Conservation (phyloP, 2,797 vertebrate genomes). For the Gouania willdenowi region DNA sequence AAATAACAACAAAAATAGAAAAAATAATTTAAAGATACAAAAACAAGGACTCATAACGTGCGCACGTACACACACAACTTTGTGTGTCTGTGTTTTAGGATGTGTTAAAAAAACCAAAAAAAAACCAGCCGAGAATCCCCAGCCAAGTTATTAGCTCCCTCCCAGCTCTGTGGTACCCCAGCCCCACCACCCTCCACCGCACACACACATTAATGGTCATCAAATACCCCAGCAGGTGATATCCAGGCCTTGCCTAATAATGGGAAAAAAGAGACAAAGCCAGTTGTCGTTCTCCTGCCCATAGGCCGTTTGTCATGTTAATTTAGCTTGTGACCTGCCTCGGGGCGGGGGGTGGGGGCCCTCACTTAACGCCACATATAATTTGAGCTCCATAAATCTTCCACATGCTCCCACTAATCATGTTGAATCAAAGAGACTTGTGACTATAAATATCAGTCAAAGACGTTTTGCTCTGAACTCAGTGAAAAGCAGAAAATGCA, state of each 20-base stretch:
- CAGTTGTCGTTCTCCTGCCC: conserved; percentile 16
- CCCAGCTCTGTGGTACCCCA: neutral
- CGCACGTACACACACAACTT: neutral
- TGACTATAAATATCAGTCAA: conserved; percentile 29
- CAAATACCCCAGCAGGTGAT: conserved; percentile 42
- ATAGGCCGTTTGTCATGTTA: conserved; percentile 36
- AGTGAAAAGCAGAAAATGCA: neutral
- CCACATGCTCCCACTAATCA: conserved; percentile 31
- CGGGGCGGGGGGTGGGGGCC: conserved; percentile 8
- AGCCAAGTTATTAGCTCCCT: conserved; percentile 22
- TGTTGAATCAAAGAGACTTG: conserved; percentile 31
- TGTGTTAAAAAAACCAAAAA: no score
- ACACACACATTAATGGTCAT: conserved; percentile 14
- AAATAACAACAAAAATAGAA: no score
- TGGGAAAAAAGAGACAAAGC: conserved; percentile 24
- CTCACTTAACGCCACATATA: conserved; percentile 27
- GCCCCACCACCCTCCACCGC: neutral
- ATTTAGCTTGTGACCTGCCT: conserved; percentile 30
- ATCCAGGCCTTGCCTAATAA: conserved; percentile 6
- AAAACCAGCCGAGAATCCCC: neutral
- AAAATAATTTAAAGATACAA: no score
- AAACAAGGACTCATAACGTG: neutral
- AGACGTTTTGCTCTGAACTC: conserved; percentile 4
- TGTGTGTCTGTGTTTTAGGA: conserved; percentile 9
- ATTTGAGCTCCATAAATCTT: conserved; percentile 53